A percentile compares a stretch with the other conserved stretches of the same genome.
Evolutionary conservation across 1,140 invertebrate genomes (phyloP).

Genomic region (Drosophila novamexicana): DNA sequence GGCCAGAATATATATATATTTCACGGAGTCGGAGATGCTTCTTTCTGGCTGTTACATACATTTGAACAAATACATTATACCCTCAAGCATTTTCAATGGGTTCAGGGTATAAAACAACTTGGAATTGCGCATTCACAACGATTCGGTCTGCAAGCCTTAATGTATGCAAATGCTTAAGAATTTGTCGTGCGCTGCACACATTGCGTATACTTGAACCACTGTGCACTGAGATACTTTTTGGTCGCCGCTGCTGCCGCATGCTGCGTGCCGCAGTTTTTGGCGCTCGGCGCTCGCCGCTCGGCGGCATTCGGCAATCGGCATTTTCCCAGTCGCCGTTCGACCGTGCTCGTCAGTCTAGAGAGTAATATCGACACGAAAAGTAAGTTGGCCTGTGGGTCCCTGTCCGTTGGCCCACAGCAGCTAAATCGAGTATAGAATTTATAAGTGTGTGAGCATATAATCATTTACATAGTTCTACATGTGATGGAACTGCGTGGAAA

Average conservation of each 20-base stretch:
- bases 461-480: constrained; percentile 5
- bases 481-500: constrained; percentile 18
- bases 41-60: too few relatives aligned
- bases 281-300: constrained; percentile 54
- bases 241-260: constrained; percentile 44
- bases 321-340: constrained; percentile 59
- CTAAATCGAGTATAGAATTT: constrained; percentile 71
- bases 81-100: too few relatives aligned
- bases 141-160: too few relatives aligned
- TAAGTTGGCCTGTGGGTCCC: constrained; percentile 74
- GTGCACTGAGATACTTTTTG: constrained; percentile 46
- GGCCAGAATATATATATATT: too few relatives aligned
- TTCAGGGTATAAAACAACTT: too few relatives aligned
- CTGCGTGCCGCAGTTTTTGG: constrained; percentile 67
- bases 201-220: constrained; percentile 27
- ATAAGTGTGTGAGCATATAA: constrained; percentile 29
- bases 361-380: constrained; percentile 83
- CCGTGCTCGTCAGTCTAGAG: constrained; percentile 77
- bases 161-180: too few relatives aligned
- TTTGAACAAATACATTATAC: too few relatives aligned
- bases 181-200: too few relatives aligned
- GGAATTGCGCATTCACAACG: too few relatives aligned
- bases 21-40: too few relatives aligned
- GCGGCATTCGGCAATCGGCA: constrained; percentile 66
- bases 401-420: constrained; percentile 65